A percentile compares a stretch with the other conserved stretches of the same genome.
These are phyloP conservation scores for Yponomeuta cagnagella DNA, from an alignment of 2,888 invertebrate genomes.

Conservation along the genomic window DNA sequence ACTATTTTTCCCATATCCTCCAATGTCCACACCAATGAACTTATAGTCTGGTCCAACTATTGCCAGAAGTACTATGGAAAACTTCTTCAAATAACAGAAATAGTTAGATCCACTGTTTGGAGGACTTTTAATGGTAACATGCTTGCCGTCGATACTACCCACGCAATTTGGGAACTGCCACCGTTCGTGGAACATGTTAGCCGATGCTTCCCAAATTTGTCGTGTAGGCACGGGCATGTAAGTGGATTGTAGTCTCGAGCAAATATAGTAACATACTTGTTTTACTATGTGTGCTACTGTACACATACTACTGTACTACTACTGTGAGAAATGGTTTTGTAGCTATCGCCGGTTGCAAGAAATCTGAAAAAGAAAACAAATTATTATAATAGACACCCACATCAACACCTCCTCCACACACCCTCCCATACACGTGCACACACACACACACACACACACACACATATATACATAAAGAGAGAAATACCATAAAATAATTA, in stretches of 20 bases:
- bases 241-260: constrained; percentile 19
- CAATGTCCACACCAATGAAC: constrained; percentile 15
- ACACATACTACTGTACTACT: no score
- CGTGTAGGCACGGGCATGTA: constrained; percentile 21
- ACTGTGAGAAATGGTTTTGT: constrained; percentile 16
- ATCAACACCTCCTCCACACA: neutral
- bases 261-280: constrained; percentile 20
- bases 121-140: constrained; percentile 21
- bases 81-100: constrained; percentile 16
- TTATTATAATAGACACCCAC: constrained; percentile 6
- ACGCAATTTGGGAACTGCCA: constrained; percentile 24
- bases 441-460: neutral
- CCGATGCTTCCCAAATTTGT: constrained; percentile 20
- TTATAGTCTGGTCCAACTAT: constrained; percentile 17
- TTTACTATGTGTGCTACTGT: constrained; percentile 19
- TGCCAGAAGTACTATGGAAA: constrained; percentile 18
- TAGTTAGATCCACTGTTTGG: constrained; percentile 16
- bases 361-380: constrained; percentile 17
- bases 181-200: constrained; percentile 18
- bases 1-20: constrained; percentile 2
- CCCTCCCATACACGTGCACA: neutral
- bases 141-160: constrained; percentile 23
- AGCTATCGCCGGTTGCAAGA: constrained; percentile 19
- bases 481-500: constrained; percentile 13
- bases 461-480: neutral